Percentiles rank a stretch among this genome's conserved stretches.
Conservation (phyloP, 2,888 invertebrate species). For the Oligia fasciuncula region DNA sequence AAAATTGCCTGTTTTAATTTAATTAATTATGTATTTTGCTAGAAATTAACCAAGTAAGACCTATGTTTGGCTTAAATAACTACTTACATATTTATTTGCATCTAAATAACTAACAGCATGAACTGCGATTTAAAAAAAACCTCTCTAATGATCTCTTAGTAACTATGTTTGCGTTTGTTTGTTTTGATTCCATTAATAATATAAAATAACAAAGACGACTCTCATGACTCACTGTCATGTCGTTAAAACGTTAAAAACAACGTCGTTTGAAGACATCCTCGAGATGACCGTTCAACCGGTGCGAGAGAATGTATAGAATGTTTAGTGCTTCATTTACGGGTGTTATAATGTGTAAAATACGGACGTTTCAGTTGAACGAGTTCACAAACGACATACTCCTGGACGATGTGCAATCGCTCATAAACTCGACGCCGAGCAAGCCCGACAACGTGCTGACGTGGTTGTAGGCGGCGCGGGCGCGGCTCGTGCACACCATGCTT, state of each 20-base stretch:
- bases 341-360: constrained; percentile 27
- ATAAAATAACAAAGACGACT: constrained; percentile 39
- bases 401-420: constrained; percentile 96
- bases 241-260: constrained; percentile 36
- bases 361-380: constrained; percentile 93
- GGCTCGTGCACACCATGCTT: constrained; percentile 53
- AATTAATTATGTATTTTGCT: not conserved
- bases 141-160: not conserved
- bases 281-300: not conserved
- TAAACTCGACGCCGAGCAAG: constrained; percentile 96
- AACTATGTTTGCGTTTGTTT: constrained; percentile 15
- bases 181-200: constrained; percentile 10
- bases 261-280: constrained; percentile 9
- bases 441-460: constrained; percentile 96
- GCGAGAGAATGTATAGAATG: constrained; percentile 3
- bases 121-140: not conserved
- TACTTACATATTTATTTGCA: not conserved
- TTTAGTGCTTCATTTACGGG: constrained; percentile 15
- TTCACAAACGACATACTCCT: constrained; percentile 96
- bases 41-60: not conserved
- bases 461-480: constrained; percentile 90
- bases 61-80: not conserved
- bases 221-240: constrained; percentile 20
- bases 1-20: not conserved
- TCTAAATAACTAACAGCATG: not conserved